Percentiles rank a stretch among this genome's conserved stretches.
These are phyloP conservation scores for Tragelaphus imberbis DNA, from an alignment of 2,113 vertebrate species.

Conservation along the genomic window DNA sequence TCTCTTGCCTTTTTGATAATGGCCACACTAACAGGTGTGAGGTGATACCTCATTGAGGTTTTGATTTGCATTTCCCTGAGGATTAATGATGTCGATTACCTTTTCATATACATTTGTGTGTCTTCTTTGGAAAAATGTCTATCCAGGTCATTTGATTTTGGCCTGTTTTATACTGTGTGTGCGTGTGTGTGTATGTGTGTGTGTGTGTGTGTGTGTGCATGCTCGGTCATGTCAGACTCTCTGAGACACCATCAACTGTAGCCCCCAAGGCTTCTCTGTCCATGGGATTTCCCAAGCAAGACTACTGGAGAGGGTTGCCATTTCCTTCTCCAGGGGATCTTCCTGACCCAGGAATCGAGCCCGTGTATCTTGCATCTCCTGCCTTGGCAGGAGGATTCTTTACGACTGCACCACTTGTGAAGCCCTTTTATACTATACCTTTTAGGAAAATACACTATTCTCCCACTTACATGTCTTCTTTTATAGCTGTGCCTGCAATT, in stretches of 20 bases:
- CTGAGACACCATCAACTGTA: not conserved
- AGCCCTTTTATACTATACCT: not conserved
- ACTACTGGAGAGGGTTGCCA: not conserved
- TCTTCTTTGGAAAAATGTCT: not conserved
- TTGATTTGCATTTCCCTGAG: not conserved
- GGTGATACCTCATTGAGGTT: not conserved
- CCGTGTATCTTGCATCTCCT: not conserved
- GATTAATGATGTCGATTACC: not conserved
- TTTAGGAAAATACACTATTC: not conserved
- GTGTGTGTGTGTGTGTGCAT: accelerated
- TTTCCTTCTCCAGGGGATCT: not conserved
- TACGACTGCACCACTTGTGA: not conserved
- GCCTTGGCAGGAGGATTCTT: not conserved
- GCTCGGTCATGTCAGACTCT: not conserved
- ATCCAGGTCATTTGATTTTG: not conserved
- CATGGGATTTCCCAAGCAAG: not conserved
- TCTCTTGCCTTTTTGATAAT: not conserved
- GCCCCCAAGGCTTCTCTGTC: not conserved
- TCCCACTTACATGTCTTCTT: not conserved
- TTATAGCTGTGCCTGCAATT: not conserved
- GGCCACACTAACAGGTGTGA: not conserved
- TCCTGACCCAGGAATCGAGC: not conserved
- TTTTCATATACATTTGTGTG: not conserved
- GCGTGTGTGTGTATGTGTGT: not conserved
- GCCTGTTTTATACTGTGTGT: not conserved